Conservation (phyloP, 92 coral and sea anemone species). For the Zoanthus gigantus region DNA sequence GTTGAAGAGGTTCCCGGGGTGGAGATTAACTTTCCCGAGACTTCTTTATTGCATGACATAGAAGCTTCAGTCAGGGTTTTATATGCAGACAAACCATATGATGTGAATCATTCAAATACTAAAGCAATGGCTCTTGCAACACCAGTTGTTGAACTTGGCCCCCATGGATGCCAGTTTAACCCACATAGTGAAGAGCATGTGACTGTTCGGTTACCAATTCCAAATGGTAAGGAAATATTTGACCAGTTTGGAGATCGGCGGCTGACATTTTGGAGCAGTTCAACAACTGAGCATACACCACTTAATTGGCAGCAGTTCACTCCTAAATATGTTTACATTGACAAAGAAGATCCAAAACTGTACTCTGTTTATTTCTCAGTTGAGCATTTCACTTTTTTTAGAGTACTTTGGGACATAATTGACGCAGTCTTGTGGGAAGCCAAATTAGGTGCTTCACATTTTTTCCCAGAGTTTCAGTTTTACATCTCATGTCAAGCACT, state of each 20-base stretch:
- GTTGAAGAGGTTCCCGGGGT: constrained; percentile 93
- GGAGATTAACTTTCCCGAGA: constrained; percentile 89
- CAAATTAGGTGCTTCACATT: constrained; percentile 89
- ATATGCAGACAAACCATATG: constrained; percentile 94
- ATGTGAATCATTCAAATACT: constrained; percentile 84
- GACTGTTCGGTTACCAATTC: constrained; percentile 91
- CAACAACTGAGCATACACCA: constrained; percentile 78
- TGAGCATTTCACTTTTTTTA: constrained; percentile 86
- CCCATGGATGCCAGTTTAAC: constrained; percentile 91
- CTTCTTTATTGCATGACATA: constrained; percentile 86
- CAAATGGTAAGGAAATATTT: constrained; percentile 82
- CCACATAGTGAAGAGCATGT: constrained; percentile 77
- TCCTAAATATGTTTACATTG: constrained; percentile 72
- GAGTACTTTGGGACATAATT: constrained; percentile 86
- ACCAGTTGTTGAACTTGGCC: constrained; percentile 91
- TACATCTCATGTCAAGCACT: constrained; percentile 90
- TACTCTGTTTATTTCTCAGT: constrained; percentile 93
- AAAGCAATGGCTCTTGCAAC: constrained; percentile 83
- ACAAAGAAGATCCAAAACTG: constrained; percentile 63
- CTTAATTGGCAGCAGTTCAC: constrained; percentile 88
- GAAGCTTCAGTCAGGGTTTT: constrained; percentile 91
- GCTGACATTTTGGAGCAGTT: constrained; percentile 93
- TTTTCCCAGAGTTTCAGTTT: constrained; percentile 85
- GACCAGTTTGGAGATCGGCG: constrained; percentile 76
- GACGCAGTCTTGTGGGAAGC: constrained; percentile 90